Conservation (phyloP, 2,888 invertebrate species). For the Idaea aversata region DNA sequence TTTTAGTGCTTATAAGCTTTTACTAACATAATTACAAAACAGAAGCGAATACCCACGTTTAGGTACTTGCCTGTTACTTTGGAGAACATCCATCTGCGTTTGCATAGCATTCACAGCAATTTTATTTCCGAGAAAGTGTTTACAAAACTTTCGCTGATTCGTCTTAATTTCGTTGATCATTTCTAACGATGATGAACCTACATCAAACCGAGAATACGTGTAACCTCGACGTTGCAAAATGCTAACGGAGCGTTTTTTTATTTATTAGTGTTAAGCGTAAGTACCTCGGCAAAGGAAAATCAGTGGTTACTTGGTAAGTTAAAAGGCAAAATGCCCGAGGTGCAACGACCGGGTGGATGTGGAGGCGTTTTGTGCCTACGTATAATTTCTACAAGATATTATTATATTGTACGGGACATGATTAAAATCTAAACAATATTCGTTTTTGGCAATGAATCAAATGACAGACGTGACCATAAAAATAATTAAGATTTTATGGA, state of each 20-base stretch:
- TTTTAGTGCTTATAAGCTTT: background rate
- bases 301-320: constrained; percentile 11
- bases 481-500: constrained; percentile 19
- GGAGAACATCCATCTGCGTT: background rate
- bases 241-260: constrained; percentile 27
- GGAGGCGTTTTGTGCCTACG: constrained; percentile 32
- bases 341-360: constrained; percentile 41
- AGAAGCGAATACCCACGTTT: background rate
- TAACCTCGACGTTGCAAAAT: constrained; percentile 22
- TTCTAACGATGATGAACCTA: constrained; percentile 13
- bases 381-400: constrained; percentile 25
- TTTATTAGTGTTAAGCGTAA: constrained; percentile 33
- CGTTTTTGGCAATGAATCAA: constrained; percentile 37
- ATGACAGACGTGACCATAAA: constrained; percentile 27
- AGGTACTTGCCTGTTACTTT: background rate
- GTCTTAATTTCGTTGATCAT: constrained; percentile 15
- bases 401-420: constrained; percentile 25
- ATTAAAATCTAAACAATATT: constrained; percentile 38
- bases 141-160: constrained; percentile 21
- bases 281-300: constrained; percentile 16
- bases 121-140: constrained; percentile 16
- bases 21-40: background rate
- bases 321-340: constrained; percentile 25
- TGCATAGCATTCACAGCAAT: constrained; percentile 11
- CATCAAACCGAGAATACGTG: constrained; percentile 16